Percentiles rank a stretch among this genome's conserved stretches.
These are phyloP conservation scores for Mixornis gularis DNA, from an alignment of 2,113 vertebrate species.

Conservation along the genomic window DNA sequence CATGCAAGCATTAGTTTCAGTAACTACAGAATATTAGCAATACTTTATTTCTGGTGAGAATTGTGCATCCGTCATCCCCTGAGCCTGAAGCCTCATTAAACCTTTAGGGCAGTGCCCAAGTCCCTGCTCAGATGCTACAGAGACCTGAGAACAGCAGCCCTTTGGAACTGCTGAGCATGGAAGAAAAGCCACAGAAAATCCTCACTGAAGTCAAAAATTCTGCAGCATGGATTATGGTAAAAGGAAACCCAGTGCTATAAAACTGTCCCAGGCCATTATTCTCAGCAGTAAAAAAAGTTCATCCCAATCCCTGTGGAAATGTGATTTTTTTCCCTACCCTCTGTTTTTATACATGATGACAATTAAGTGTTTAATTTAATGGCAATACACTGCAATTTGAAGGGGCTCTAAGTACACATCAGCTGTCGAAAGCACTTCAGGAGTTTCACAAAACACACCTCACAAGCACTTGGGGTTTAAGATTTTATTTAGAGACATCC, in stretches of 20 bases:
- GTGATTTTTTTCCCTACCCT: not conserved
- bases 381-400: not conserved
- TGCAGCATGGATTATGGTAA: not conserved
- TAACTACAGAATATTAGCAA: accelerated
- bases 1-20: accelerated
- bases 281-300: not conserved
- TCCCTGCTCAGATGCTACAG: not conserved
- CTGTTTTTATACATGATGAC: accelerated
- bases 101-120: accelerated
- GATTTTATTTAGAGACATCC: constrained; percentile 68
- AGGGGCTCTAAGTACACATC: not conserved
- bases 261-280: not conserved
- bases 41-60: not conserved
- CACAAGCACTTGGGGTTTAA: not conserved
- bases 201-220: not conserved
- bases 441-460: not conserved
- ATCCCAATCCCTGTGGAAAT: not conserved
- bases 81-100: not conserved
- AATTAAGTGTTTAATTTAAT: not conserved
- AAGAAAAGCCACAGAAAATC: not conserved
- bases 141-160: not conserved
- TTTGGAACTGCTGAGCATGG: not conserved
- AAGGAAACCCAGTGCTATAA: accelerated
- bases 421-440: not conserved
- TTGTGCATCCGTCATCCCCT: accelerated